phyloP scores from a whole-genome alignment of 2,797 vertebrate genomes.

The Trichosurus vulpecula region DNA sequence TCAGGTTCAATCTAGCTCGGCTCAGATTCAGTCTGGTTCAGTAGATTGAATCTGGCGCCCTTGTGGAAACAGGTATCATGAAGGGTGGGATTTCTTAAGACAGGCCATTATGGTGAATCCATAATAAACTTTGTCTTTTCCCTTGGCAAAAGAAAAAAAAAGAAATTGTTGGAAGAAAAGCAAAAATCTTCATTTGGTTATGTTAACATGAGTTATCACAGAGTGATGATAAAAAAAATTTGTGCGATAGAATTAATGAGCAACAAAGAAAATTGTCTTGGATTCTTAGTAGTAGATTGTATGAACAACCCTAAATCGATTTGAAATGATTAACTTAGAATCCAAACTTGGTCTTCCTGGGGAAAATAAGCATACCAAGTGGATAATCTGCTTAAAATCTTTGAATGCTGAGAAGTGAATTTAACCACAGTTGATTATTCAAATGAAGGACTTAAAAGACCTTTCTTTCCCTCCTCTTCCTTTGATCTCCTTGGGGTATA shows the following conservation, averaged over 20 bases:
- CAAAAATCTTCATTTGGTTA: not conserved
- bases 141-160: no score
- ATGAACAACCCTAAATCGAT: not conserved
- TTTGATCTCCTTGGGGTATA: no score
- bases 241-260: not conserved
- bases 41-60: no score
- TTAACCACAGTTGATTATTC: conserved; percentile 49
- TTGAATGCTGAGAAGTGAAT: conserved; percentile 48
- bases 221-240: not conserved
- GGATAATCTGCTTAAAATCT: conserved; percentile 35
- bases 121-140: no score
- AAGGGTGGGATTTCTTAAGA: no score
- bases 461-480: no score
- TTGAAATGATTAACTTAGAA: not conserved
- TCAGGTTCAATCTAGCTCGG: no score
- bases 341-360: conserved; percentile 28
- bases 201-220: conserved; percentile 5
- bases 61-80: no score
- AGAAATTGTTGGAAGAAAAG: not conserved
- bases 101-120: no score
- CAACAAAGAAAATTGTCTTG: not conserved
- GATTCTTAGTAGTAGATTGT: conserved; percentile 1
- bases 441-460: conserved; percentile 1
- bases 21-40: no score
- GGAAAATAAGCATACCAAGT: conserved; percentile 9